Evolutionary conservation across 2,113 vertebrate genomes (phyloP).

Genomic region (Poicephalus gulielmi): DNA sequence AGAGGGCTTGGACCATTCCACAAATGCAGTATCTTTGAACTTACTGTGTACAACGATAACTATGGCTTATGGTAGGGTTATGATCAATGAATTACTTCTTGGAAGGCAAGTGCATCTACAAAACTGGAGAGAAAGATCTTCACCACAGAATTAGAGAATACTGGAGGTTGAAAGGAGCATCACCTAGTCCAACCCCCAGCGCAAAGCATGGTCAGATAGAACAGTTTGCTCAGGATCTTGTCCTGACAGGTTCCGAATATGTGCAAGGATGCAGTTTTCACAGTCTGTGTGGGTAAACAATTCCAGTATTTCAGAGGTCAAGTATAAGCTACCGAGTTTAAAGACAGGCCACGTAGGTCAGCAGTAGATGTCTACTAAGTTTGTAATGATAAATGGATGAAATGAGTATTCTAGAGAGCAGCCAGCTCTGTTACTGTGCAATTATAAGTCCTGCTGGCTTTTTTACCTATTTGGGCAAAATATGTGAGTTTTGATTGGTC

Average conservation of each 20-base stretch:
- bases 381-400: neutral
- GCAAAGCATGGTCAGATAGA: neutral
- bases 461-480: neutral
- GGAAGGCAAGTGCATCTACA: neutral
- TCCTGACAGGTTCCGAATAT: neutral
- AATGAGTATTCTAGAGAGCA: neutral
- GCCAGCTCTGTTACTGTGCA: neutral
- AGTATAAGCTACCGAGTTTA: neutral
- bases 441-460: neutral
- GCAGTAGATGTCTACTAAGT: neutral
- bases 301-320: neutral
- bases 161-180: neutral
- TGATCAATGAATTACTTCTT: neutral
- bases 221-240: neutral
- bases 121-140: neutral
- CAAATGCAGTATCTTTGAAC: neutral
- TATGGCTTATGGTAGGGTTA: neutral
- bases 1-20: neutral
- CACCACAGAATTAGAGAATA: neutral
- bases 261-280: neutral
- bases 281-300: neutral
- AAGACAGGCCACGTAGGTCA: neutral
- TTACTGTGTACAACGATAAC: neutral
- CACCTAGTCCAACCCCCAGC: neutral
- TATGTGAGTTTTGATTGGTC: neutral